These are phyloP conservation scores for Plutomurus gul DNA, from an alignment of 1,140 invertebrate genomes.

Conservation along the genomic window DNA sequence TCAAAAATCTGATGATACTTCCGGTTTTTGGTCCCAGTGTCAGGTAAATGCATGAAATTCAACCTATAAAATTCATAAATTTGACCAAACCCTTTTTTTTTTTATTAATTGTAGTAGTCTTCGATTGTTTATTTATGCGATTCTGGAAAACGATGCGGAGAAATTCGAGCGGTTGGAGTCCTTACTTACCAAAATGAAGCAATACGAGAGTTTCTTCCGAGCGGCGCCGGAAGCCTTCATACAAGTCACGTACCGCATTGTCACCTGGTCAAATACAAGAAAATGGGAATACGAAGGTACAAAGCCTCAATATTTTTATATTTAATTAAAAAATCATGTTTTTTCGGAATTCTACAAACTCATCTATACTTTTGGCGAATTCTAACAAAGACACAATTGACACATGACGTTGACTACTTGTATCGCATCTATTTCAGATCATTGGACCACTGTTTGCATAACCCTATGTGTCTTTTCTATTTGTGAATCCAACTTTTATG, in stretches of 20 bases:
- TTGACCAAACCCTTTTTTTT: too few species aligned
- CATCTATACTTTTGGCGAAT: too few species aligned
- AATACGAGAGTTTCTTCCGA: slow-evolving; percentile 42
- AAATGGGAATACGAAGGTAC: slow-evolving; percentile 20
- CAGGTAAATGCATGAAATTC: background rate
- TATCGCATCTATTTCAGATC: slow-evolving; percentile 13
- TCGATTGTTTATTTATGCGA: slow-evolving; percentile 11
- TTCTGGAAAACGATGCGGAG: slow-evolving; percentile 32
- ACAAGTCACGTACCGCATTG: slow-evolving; percentile 37
- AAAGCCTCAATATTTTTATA: too few species aligned
- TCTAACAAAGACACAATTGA: too few species aligned
- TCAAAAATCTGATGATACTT: background rate
- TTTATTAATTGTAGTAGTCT: background rate
- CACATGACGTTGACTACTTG: too few species aligned
- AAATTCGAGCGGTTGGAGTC: slow-evolving; percentile 41
- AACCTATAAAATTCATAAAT: too few species aligned
- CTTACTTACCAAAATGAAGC: slow-evolving; percentile 38
- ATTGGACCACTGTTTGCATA: slow-evolving; percentile 38
- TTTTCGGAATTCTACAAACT: too few species aligned
- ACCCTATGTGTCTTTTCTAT: slow-evolving; percentile 35
- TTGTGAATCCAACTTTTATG: slow-evolving; percentile 40
- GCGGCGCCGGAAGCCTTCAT: slow-evolving; percentile 43
- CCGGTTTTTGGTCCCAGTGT: background rate
- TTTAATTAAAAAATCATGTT: too few species aligned
- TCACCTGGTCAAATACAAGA: slow-evolving; percentile 2